Percentiles rank a stretch among this genome's conserved stretches.
phyloP scores from a whole-genome alignment of 2,113 vertebrate species.

The Dipodomys ordii region DNA sequence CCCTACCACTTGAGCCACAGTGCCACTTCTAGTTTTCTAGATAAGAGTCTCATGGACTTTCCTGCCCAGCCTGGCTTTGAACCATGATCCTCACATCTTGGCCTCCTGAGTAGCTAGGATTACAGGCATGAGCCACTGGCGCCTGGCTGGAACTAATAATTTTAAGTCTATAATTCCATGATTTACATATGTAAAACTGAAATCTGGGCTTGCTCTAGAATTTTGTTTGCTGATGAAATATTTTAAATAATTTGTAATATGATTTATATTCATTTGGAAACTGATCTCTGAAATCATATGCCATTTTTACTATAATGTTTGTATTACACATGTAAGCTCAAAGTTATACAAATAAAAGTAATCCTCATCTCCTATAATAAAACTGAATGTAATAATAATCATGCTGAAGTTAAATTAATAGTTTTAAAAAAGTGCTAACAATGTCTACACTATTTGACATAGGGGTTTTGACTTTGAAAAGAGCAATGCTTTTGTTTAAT shows the following conservation, averaged over 20 bases:
- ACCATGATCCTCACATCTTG: no score
- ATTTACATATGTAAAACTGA: conserved; percentile 45
- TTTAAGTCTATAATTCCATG: not conserved
- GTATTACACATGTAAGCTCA: not conserved
- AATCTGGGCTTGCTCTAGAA: conserved; percentile 52
- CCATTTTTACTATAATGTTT: conserved; percentile 18
- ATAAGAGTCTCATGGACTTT: no score
- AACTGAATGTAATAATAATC: conserved; percentile 12
- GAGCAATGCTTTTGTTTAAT: not conserved
- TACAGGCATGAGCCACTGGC: no score
- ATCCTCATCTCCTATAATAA: not conserved
- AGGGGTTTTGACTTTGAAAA: conserved; percentile 37
- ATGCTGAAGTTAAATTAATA: conserved; percentile 36
- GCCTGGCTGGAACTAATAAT: not conserved
- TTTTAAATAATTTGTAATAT: conserved; percentile 65
- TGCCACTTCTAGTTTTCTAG: no score
- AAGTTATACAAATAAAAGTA: not conserved
- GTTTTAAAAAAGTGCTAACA: not conserved
- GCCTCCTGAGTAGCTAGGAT: no score
- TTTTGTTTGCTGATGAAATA: conserved; percentile 62
- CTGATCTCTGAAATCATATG: conserved; percentile 42
- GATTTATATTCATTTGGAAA: conserved; percentile 46
- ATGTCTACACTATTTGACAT: conserved; percentile 37
- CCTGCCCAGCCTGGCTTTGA: no score
- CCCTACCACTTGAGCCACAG: no score